Conservation (phyloP, 2,113 vertebrate genomes). For the Rhinolophus ferrumequinum region DNA sequence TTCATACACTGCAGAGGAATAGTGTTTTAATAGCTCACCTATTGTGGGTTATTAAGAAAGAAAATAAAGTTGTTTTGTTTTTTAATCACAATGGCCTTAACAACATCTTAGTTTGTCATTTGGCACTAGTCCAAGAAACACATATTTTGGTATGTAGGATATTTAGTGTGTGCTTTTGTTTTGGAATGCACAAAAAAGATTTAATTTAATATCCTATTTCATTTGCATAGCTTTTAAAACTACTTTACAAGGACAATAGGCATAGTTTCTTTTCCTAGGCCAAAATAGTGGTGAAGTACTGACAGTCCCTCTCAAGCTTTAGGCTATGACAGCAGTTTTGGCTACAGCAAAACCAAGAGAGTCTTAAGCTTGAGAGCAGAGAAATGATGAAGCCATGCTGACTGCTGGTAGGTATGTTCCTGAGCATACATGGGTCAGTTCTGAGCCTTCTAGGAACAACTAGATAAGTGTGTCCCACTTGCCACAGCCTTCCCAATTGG, state of each 20-base stretch:
- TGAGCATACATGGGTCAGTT: accelerated
- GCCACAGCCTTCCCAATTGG: background rate
- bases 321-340: background rate
- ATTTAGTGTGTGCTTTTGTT: background rate
- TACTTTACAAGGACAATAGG: background rate
- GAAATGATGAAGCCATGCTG: background rate
- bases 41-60: background rate
- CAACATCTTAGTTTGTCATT: background rate
- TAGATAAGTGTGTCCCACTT: background rate
- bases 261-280: background rate
- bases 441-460: background rate
- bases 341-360: background rate
- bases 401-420: background rate
- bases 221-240: background rate
- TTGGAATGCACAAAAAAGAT: background rate
- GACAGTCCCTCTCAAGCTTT: background rate
- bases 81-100: background rate
- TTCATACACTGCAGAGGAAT: background rate
- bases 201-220: constrained; percentile 5
- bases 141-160: background rate
- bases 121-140: background rate
- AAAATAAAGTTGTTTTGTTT: constrained; percentile 14
- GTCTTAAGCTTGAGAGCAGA: background rate
- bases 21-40: background rate
- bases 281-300: background rate